Conservation (phyloP, 2,888 invertebrate species). For the Trachelus iudaicus region DNA sequence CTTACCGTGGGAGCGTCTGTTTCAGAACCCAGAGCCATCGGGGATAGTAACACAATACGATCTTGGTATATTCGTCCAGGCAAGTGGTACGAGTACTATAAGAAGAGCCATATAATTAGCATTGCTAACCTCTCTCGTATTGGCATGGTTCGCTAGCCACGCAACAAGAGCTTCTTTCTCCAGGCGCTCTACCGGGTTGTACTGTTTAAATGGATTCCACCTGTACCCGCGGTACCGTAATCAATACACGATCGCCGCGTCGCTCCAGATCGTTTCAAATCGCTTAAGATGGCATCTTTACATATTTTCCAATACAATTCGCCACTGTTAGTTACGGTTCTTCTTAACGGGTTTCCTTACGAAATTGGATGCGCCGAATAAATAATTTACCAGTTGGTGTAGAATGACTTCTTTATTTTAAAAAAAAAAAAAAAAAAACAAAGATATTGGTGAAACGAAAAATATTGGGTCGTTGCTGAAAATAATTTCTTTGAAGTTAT, state of each 20-base stretch:
- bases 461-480: too few species aligned
- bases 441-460: too few species aligned
- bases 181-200: constrained; percentile 2
- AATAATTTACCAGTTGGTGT: neutral
- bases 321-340: neutral
- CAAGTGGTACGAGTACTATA: constrained; percentile 28
- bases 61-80: constrained; percentile 27
- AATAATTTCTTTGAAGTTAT: too few species aligned
- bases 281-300: constrained; percentile 4
- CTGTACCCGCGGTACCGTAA: constrained; percentile 14
- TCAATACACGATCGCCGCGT: constrained; percentile 14
- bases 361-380: neutral
- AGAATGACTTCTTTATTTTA: neutral
- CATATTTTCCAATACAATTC: neutral
- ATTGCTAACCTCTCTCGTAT: constrained; percentile 38
- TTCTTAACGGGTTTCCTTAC: neutral
- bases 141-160: constrained; percentile 35
- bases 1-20: constrained; percentile 44
- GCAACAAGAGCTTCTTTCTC: constrained; percentile 23
- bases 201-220: constrained; percentile 6
- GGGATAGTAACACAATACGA: constrained; percentile 34
- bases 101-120: constrained; percentile 46
- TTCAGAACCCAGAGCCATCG: constrained; percentile 31
- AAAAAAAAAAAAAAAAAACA: too few species aligned
- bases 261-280: neutral